Base-by-base conservation (phyloP, 2,888 invertebrate species). In the Aspidiotus destructor region DNA sequence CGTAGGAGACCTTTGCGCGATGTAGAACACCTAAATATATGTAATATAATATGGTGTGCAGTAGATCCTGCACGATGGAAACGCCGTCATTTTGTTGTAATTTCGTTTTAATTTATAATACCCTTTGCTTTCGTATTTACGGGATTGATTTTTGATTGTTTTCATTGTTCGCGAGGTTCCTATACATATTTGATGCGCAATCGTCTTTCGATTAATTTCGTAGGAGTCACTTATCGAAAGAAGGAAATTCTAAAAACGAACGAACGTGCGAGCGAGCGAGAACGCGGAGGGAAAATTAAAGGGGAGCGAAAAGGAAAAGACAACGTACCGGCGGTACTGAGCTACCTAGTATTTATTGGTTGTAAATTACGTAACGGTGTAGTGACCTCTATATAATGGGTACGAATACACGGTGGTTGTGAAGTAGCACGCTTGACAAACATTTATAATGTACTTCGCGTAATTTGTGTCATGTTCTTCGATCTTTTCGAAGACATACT, bases 171-270 rank as follows among this genome's bases (percentile, higher is more conserved):
- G 48, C n/a, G 48, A 28, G 28, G 28, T 28, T 48, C 48, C n/a
- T n/a, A n/a, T 48, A 48, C 48, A 48, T 48, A 48, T 48, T 48
- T 48, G n/a, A 48, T 48, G 48, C 48, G 48, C 48, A 48, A 48
- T 48, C 48, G 48, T 48, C 11, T 48, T 48, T 48, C 48, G 48
- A 48, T 48, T 48, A 48, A 48, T 48, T 48, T 48, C 48, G 11
- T 28, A 28, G 48, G n/a, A 48, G 48, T 48, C n/a, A 11, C 48
- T 48, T n/a, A n/a, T 48, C n/a, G 48, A 48, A 48, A 48, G n/a
- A n/a, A 28, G 28, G 28, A 28, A 28, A 28, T 28, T 28, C 28
- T 28, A 28, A 48, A 48, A 48, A 48, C n/a, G 48, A n/a, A 48
- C 48, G 48, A 48, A n/a, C 10, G n/a, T 13, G 48, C 10, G 48